phyloP scores from a whole-genome alignment of 2,888 invertebrate species.

The Aphodius sticticus region DNA sequence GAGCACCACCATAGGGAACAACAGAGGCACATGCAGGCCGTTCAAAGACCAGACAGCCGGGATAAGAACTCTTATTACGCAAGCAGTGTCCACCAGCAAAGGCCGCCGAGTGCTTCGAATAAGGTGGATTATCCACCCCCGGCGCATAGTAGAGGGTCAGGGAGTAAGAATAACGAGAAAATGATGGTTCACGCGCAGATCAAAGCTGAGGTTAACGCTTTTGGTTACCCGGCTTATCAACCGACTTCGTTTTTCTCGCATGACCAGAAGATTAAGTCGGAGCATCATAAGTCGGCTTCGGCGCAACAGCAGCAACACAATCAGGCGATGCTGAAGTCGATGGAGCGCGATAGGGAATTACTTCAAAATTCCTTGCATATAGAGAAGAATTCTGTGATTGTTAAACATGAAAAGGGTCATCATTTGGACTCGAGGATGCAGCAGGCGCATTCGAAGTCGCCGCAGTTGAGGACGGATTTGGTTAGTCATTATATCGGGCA shows the following conservation, averaged over 20 bases:
- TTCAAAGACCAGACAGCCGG: conserved; percentile 51
- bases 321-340: conserved; percentile 55
- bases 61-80: conserved; percentile 54
- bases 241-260: conserved; percentile 59
- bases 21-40: conserved; percentile 52
- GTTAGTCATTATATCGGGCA: conserved; percentile 66
- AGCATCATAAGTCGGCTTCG: conserved; percentile 57
- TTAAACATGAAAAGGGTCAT: conserved; percentile 76
- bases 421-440: conserved; percentile 63
- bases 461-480: conserved; percentile 65
- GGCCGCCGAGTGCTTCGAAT: conserved; percentile 56
- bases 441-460: conserved; percentile 66
- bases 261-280: conserved; percentile 69
- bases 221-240: conserved; percentile 70
- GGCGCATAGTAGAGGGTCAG: conserved; percentile 55
- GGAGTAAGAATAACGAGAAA: conserved; percentile 53
- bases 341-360: conserved; percentile 53
- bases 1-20: conserved; percentile 57
- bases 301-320: conserved; percentile 45
- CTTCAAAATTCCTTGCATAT: conserved; percentile 73
- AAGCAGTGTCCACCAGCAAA: conserved; percentile 40
- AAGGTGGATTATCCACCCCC: conserved; percentile 62
- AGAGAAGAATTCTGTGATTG: conserved; percentile 81
- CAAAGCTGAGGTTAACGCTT: conserved; percentile 75
- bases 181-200: conserved; percentile 55